Conservation (phyloP, 2,113 vertebrate species). For the Sebastes schlegelii region DNA sequence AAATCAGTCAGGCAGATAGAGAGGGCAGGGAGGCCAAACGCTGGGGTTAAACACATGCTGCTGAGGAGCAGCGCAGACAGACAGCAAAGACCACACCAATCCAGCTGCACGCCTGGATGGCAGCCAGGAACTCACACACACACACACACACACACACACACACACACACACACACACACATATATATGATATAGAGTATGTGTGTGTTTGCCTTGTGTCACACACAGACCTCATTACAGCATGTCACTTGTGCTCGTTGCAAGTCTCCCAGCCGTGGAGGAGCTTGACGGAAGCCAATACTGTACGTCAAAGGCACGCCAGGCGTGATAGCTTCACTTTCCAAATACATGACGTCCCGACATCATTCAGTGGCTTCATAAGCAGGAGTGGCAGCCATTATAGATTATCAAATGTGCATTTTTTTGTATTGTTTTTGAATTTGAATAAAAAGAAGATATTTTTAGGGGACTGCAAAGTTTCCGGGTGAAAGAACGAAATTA, state of each 20-base stretch:
- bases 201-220: slow-evolving; percentile 50
- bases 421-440: slow-evolving; percentile 2
- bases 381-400: slow-evolving; percentile 40
- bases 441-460: slow-evolving; percentile 24
- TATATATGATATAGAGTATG: slow-evolving; percentile 32
- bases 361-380: slow-evolving; percentile 49
- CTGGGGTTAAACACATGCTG: slow-evolving; percentile 79
- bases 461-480: slow-evolving; percentile 11
- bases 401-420: slow-evolving; percentile 38
- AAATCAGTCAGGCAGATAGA: slow-evolving; percentile 80
- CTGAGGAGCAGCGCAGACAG: slow-evolving; percentile 59
- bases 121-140: slow-evolving; percentile 36
- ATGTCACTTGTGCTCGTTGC: slow-evolving; percentile 66
- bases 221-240: slow-evolving; percentile 73
- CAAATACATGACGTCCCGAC: slow-evolving; percentile 43
- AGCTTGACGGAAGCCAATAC: slow-evolving; percentile 66
- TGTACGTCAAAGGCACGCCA: slow-evolving; percentile 57
- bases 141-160: neutral
- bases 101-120: slow-evolving; percentile 36
- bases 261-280: slow-evolving; percentile 68
- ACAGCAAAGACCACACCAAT: slow-evolving; percentile 59
- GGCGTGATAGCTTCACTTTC: slow-evolving; percentile 53
- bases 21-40: slow-evolving; percentile 78
- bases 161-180: neutral
- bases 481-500: neutral